phyloP scores from a whole-genome alignment of 2,888 invertebrate species.

The Ametastegia equiseti region DNA sequence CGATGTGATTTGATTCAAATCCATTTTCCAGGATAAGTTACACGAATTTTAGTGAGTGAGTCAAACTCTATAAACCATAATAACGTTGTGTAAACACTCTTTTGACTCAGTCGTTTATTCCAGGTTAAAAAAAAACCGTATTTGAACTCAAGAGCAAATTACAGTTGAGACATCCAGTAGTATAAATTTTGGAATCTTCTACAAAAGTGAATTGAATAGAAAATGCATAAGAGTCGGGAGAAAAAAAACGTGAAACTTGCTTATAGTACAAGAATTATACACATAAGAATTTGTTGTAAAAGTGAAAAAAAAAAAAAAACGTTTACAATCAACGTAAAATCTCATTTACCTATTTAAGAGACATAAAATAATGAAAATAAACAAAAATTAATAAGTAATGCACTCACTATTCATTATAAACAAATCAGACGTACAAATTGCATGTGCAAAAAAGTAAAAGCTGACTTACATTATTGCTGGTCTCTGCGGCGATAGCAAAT shows the following conservation, averaged over 20 bases:
- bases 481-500: constrained; percentile 56
- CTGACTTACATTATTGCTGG: constrained; percentile 62
- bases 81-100: not conserved
- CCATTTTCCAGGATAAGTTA: not conserved
- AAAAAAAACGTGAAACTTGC: too few relatives aligned
- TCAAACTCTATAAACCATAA: not conserved
- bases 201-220: too few relatives aligned
- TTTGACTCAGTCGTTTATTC: not conserved
- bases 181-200: too few relatives aligned
- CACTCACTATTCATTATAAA: not conserved
- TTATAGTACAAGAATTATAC: too few relatives aligned
- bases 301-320: not conserved
- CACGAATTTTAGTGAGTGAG: not conserved
- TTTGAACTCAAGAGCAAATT: too few relatives aligned
- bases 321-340: too few relatives aligned
- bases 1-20: not conserved
- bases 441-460: not conserved
- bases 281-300: not conserved
- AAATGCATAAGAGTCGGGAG: too few relatives aligned
- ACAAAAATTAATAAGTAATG: not conserved
- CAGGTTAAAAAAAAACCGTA: too few relatives aligned
- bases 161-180: too few relatives aligned
- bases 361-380: constrained; percentile 22
- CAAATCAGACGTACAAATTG: not conserved
- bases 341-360: too few relatives aligned